These are phyloP conservation scores for Piaya cayana DNA, from an alignment of 2,113 vertebrate genomes.

Conservation along the genomic window DNA sequence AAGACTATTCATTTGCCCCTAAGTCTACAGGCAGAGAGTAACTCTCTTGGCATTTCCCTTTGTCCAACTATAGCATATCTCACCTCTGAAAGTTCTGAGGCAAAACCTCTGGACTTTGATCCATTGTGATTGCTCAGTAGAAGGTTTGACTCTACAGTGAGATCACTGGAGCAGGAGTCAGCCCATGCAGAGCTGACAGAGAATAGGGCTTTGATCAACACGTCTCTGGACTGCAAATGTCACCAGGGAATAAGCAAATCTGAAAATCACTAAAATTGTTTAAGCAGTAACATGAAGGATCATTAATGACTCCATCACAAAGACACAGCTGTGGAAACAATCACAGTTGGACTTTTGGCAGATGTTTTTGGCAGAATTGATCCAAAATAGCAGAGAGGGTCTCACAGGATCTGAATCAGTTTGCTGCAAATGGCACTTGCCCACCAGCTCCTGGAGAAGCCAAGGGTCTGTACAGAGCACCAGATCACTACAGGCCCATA, in stretches of 20 bases:
- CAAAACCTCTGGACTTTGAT: not conserved
- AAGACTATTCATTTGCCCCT: not conserved
- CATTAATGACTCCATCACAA: not conserved
- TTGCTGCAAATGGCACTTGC: not conserved
- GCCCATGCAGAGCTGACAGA: not conserved
- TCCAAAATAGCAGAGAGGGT: not conserved
- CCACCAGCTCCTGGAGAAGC: accelerated
- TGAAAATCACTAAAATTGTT: not conserved
- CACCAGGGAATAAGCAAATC: not conserved
- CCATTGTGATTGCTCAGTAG: not conserved
- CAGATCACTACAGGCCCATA: not conserved
- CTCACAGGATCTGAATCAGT: not conserved
- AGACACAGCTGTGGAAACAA: slow-evolving; percentile 1
- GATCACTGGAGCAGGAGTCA: not conserved
- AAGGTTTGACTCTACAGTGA: not conserved
- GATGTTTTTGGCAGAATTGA: not conserved
- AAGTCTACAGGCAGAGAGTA: not conserved
- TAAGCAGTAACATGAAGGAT: not conserved
- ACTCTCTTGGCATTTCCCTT: not conserved
- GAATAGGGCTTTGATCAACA: not conserved
- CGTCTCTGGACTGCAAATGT: not conserved
- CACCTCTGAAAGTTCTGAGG: not conserved
- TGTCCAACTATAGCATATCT: not conserved
- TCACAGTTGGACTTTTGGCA: slow-evolving; percentile 17
- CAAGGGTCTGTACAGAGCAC: accelerated